Conservation (phyloP, 2,797 vertebrate genomes). For the Helicolenus hilgendorfi region DNA sequence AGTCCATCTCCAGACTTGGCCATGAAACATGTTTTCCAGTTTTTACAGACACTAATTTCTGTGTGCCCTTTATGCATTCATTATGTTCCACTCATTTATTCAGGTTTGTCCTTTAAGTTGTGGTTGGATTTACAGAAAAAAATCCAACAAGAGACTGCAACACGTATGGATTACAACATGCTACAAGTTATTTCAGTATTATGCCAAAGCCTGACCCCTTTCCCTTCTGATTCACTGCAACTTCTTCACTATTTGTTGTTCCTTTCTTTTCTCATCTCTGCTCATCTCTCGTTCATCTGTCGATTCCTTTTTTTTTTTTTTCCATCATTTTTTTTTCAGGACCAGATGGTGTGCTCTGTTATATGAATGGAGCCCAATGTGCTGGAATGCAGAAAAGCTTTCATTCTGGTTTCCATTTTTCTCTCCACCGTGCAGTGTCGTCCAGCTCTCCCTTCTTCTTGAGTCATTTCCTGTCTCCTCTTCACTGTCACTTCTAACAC, state of each 20-base stretch:
- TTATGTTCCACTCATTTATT: background rate
- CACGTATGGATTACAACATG: background rate
- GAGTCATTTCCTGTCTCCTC: background rate
- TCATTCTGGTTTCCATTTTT: slow-evolving; percentile 27
- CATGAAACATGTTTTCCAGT: background rate
- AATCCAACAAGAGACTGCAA: background rate
- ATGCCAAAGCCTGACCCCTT: background rate
- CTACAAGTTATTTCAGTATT: background rate
- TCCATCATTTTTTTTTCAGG: background rate
- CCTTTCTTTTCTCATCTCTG: background rate
- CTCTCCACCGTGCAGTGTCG: background rate
- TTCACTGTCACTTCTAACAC: background rate
- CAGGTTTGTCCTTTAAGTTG: background rate
- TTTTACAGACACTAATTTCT: background rate
- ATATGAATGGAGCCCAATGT: slow-evolving; percentile 33
- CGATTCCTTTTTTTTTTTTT: background rate
- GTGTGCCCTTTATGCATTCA: background rate
- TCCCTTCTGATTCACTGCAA: background rate
- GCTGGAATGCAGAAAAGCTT: slow-evolving; percentile 9
- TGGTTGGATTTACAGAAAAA: background rate
- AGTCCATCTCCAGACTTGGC: background rate
- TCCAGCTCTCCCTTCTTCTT: background rate
- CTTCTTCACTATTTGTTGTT: background rate
- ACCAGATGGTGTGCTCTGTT: slow-evolving; percentile 46
- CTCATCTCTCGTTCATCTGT: background rate